These are phyloP conservation scores for Phenacoccus solenopsis DNA, from an alignment of 1,140 invertebrate genomes.

Conservation along the genomic window DNA sequence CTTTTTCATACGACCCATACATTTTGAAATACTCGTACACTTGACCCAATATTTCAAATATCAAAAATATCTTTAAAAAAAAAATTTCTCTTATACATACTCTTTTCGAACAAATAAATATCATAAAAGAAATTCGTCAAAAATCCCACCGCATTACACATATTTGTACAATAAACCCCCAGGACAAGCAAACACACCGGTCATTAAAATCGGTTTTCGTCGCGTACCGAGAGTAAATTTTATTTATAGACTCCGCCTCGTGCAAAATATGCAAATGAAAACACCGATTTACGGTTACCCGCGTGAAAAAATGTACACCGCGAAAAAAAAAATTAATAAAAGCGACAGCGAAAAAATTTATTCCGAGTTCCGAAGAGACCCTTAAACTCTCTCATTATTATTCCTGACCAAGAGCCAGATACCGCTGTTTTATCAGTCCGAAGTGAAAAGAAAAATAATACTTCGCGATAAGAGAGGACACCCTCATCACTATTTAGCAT, in stretches of 20 bases:
- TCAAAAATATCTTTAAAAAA: no score
- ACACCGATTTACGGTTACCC: background rate
- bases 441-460: slow-evolving; percentile 17
- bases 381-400: slow-evolving; percentile 5
- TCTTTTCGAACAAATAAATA: no score
- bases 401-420: slow-evolving; percentile 14
- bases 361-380: background rate
- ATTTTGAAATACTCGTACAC: no score
- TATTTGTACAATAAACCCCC: no score
- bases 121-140: no score
- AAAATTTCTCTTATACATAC: no score
- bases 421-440: slow-evolving; percentile 4
- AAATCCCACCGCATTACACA: no score
- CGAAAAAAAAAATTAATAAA: slow-evolving; percentile 9
- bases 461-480: slow-evolving; percentile 6
- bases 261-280: background rate
- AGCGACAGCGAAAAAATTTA: slow-evolving; percentile 1
- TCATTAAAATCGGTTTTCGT: background rate
- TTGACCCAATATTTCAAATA: no score
- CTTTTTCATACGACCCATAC: no score
- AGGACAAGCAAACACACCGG: no score
- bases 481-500: slow-evolving; percentile 12
- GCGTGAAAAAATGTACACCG: background rate
- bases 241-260: background rate
- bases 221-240: background rate